phyloP scores from a whole-genome alignment of 2,888 invertebrate species.

The Unio pictorum region DNA sequence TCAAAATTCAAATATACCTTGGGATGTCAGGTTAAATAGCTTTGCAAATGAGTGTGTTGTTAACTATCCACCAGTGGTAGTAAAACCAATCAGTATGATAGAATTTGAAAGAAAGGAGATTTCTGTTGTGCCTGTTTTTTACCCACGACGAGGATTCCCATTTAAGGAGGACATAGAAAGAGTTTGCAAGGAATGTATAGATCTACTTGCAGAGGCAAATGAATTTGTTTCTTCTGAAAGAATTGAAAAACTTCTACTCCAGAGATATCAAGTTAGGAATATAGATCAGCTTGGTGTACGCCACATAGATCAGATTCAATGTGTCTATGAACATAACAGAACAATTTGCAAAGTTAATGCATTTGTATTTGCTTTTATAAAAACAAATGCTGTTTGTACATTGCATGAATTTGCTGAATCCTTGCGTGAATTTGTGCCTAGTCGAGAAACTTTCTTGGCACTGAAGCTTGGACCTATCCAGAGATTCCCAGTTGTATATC shows the following conservation, averaged over 20 bases:
- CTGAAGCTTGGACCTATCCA: constrained; percentile 59
- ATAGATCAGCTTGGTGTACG: constrained; percentile 13
- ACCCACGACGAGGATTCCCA: background rate
- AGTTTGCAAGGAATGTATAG: constrained; percentile 55
- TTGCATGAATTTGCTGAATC: constrained; percentile 51
- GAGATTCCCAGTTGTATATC: constrained; percentile 53
- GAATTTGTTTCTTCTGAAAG: constrained; percentile 54
- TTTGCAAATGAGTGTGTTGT: constrained; percentile 1
- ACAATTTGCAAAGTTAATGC: constrained; percentile 43
- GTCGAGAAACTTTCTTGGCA: constrained; percentile 39
- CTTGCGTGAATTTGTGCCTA: constrained; percentile 41
- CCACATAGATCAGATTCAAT: constrained; percentile 26
- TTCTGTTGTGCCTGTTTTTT: background rate
- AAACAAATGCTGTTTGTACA: constrained; percentile 52
- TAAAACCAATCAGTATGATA: constrained; percentile 7
- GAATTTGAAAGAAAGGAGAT: constrained; percentile 21
- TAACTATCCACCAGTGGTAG: background rate
- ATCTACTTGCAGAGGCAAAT: constrained; percentile 49
- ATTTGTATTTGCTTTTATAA: constrained; percentile 56
- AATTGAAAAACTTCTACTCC: constrained; percentile 47
- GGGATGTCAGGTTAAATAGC: background rate
- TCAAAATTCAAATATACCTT: background rate
- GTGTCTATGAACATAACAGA: constrained; percentile 48
- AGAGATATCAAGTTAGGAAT: constrained; percentile 28
- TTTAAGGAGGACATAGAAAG: constrained; percentile 39